A percentile compares a stretch with the other conserved stretches of the same genome.
Evolutionary conservation across 2,888 invertebrate genomes (phyloP).

Genomic region (Neoaliturus tenellus): DNA sequence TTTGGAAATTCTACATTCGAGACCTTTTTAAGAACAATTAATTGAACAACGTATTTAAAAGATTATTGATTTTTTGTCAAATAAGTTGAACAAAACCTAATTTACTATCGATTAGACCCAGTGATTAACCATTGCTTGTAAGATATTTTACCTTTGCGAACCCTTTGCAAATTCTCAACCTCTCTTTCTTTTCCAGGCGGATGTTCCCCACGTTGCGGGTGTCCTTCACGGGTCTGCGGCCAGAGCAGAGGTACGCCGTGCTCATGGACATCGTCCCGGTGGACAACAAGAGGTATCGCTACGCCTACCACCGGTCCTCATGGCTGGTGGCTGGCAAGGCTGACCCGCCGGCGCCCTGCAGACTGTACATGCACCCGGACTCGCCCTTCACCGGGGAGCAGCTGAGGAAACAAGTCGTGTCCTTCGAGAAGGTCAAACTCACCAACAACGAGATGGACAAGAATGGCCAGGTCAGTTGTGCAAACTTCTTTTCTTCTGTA

Average conservation of each 20-base stretch:
- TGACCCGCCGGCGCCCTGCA: constrained; percentile 83
- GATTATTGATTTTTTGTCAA: too few species aligned
- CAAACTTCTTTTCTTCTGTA: background rate
- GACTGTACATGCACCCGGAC: constrained; percentile 87
- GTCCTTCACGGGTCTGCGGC: constrained; percentile 82
- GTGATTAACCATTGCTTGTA: too few species aligned
- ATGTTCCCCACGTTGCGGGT: constrained; percentile 90
- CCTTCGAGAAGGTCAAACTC: constrained; percentile 89
- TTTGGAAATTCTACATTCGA: too few species aligned
- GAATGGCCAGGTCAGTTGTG: constrained; percentile 81
- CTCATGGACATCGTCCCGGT: constrained; percentile 88
- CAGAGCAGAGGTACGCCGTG: constrained; percentile 82
- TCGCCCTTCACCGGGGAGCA: constrained; percentile 88
- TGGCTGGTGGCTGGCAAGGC: constrained; percentile 91
- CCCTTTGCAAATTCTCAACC: too few species aligned
- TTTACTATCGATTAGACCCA: too few species aligned
- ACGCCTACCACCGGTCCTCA: constrained; percentile 89
- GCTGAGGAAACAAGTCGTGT: constrained; percentile 85
- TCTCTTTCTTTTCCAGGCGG: constrained; percentile 76
- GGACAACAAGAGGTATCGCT: constrained; percentile 84
- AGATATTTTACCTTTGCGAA: too few species aligned
- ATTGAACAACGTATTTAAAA: too few species aligned
- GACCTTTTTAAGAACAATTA: too few species aligned
- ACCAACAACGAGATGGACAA: constrained; percentile 91
- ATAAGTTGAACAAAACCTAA: too few species aligned